These are phyloP conservation scores for Nasua narica DNA, from an alignment of 2,797 vertebrate species.

Conservation along the genomic window DNA sequence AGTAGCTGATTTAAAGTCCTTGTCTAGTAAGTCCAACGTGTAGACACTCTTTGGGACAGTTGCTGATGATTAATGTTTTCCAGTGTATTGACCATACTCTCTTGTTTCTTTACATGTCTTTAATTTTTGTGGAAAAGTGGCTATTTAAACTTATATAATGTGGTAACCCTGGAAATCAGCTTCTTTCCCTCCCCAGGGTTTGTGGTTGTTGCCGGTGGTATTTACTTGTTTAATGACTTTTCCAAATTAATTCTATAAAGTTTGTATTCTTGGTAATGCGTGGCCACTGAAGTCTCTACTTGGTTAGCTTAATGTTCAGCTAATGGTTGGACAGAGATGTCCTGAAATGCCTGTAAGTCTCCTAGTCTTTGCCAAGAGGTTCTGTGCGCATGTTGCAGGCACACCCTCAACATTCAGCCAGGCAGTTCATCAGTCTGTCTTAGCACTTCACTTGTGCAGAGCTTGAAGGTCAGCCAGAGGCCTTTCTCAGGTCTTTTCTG, in stretches of 20 bases:
- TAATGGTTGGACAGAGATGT: background rate
- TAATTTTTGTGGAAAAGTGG: conserved; percentile 30
- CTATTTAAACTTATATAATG: background rate
- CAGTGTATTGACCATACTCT: background rate
- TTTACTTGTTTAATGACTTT: conserved; percentile 22
- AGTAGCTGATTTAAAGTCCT: conserved; percentile 26
- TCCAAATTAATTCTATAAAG: conserved; percentile 7
- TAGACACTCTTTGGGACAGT: background rate
- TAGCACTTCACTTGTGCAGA: conserved; percentile 5
- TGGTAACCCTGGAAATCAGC: background rate
- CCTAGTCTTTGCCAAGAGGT: background rate
- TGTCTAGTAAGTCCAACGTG: conserved; percentile 19
- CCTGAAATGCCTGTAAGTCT: conserved; percentile 16
- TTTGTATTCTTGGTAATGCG: conserved; percentile 19
- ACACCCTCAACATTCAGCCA: background rate
- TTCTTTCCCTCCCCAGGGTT: background rate
- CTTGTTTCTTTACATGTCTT: background rate
- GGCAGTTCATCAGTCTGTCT: background rate
- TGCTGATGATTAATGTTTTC: background rate
- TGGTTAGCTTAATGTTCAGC: conserved; percentile 5
- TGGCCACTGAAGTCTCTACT: conserved; percentile 5
- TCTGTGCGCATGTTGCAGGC: background rate
- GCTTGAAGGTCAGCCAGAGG: conserved; percentile 4
- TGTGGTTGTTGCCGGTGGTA: background rate
- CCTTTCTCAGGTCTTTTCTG: background rate